Evolutionary conservation across 2,797 vertebrate species (phyloP), one percentile per base, ranked within the genome.

Genomic region (Euthynnus affinis): DNA sequence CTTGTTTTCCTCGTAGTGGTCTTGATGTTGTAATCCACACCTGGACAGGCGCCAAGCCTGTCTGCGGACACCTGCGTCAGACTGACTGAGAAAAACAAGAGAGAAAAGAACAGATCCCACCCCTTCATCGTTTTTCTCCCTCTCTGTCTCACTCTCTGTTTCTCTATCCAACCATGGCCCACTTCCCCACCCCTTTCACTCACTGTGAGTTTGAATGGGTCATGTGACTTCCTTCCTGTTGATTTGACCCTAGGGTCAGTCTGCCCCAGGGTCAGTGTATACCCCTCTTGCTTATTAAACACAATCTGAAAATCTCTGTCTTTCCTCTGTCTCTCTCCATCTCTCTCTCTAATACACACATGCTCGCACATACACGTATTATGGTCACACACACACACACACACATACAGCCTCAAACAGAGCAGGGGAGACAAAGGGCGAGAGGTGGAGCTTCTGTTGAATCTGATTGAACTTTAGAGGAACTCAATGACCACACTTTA

Each of bases 141-240:
- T 25, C 70, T 25, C 42, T 37, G 63, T 73, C 63, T 75, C 57
- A 29, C 78, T 46, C 62, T 81, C 66, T 77, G 49, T 65, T 32
- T 77, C 67, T 73, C 76, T 52, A 23, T 34, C 72, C 57, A 52
- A 15, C 69, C 57, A 46, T 17, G 4, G 13, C 37, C 17, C 34
- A 8, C 46, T 44, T 32, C 64, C 64, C 9, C 40, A 22, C 22
- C 27, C 56, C 42, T 32, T 14, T 13, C 44, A 17, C 66, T 76
- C 57, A 60, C 56, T 62, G 42, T 49, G 58, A 76, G 60, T 77
- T 75, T 80, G 25, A 89, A 84, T 64, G 63, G 74, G 69, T 85
- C 91, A 91, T 87, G 88, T 90, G 89, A 93, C 85, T 93, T 93
- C 81, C 89, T 93, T 93, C 91, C 91, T 89, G 91, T 93, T 92